These are phyloP conservation scores for Miichthys miiuy DNA, from an alignment of 2,797 vertebrate species.

Conservation along the genomic window DNA sequence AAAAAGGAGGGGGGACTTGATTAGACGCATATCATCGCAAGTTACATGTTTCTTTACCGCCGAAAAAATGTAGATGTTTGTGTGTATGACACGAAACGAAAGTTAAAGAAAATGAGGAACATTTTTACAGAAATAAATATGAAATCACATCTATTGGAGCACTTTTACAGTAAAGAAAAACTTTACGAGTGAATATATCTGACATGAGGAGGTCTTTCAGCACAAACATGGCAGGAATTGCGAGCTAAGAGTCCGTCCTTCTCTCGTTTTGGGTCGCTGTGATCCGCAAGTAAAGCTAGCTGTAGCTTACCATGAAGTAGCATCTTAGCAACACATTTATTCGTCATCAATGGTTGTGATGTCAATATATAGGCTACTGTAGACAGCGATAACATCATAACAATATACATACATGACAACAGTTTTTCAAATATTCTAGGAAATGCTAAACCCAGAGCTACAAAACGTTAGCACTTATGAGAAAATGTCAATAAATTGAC, in stretches of 20 bases:
- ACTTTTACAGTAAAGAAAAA: no score
- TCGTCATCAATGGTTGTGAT: neutral
- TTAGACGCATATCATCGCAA: slow-evolving; percentile 17
- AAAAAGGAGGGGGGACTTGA: slow-evolving; percentile 21
- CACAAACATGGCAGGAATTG: neutral
- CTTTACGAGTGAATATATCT: neutral
- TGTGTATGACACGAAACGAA: neutral
- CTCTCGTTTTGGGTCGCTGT: neutral
- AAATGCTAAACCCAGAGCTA: neutral
- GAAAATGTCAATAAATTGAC: neutral
- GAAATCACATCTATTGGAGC: no score
- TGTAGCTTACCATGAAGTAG: neutral
- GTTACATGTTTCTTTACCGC: neutral
- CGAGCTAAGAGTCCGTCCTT: neutral
- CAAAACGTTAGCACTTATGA: neutral
- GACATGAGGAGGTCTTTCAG: neutral
- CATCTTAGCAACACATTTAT: neutral
- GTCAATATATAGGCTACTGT: neutral
- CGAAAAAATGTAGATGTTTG: neutral
- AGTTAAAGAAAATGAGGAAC: neutral
- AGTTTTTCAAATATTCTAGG: neutral
- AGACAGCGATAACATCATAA: neutral
- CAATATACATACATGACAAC: no score
- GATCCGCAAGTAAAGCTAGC: neutral
- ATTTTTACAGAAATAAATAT: no score